A percentile compares a stretch with the other conserved stretches of the same genome.
Conservation (phyloP, 1,140 invertebrate genomes). For the Lordiphosa clarofinis region DNA sequence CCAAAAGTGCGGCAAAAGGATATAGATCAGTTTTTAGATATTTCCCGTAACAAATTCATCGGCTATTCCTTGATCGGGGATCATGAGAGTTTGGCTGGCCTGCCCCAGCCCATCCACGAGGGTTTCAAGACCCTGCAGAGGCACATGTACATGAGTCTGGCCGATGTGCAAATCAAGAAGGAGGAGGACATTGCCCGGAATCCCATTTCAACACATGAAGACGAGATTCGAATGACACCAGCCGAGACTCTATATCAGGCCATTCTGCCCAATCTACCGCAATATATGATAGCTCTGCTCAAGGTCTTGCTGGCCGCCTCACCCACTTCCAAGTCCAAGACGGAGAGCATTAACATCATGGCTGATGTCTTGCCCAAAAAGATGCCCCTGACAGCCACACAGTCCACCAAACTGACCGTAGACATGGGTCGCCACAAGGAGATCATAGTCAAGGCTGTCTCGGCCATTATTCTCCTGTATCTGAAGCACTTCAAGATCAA, state of each 20-base stretch:
- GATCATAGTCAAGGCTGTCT: conserved; percentile 99
- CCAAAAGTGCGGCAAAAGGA: conserved; percentile 98
- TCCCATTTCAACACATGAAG: conserved; percentile 88
- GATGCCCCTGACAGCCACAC: conserved; percentile 98
- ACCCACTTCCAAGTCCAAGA: conserved; percentile 98
- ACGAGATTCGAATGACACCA: conserved; percentile 87
- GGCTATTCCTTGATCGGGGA: conserved; percentile 93
- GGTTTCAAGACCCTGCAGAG: conserved; percentile 93
- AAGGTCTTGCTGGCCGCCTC: conserved; percentile 98
- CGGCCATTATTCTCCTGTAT: conserved; percentile 94
- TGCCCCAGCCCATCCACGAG: conserved; percentile 97
- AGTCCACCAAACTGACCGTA: conserved; percentile 97
- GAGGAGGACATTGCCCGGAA: conserved; percentile 91
- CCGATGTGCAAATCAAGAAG: conserved; percentile 90
- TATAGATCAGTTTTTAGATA: conserved; percentile 94
- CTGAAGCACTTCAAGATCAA: conserved; percentile 99
- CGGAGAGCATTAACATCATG: conserved; percentile 99
- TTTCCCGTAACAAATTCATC: conserved; percentile 96
- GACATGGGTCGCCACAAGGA: conserved; percentile 99
- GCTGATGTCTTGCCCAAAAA: conserved; percentile 97
- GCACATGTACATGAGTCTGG: conserved; percentile 91
- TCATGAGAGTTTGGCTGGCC: conserved; percentile 91
- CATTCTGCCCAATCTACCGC: conserved; percentile 94
- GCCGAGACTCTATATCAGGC: conserved; percentile 94
- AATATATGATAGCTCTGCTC: conserved; percentile 97